Base-by-base conservation (phyloP, 2,888 invertebrate species). In the Lasioglossum leucozonium region DNA sequence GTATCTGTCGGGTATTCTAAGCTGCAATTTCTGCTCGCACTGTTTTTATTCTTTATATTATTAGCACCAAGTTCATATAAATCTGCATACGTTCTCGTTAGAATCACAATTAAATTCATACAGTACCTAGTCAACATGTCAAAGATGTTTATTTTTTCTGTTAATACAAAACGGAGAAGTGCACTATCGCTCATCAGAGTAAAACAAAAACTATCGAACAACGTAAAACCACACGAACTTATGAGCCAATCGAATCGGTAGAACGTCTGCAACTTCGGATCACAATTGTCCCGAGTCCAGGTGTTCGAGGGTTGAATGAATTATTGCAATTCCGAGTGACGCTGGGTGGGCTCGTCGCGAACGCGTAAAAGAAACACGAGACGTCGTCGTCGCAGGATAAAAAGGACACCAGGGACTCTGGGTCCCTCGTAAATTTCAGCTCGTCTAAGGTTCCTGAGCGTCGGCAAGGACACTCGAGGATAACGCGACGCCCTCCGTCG, bases 401-500 rank as follows among this genome's bases (percentile, higher is more conserved):
- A 62, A 18, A 62, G 62, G 62, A 62, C 30, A 8, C 62, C 30
- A 5, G 8, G 62, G 18, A 16, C 18, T 30, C 18, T 8, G 30
- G 8, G 8, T 62, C 30, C 30, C 30, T 30, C 30, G 30, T 62
- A 62, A 30, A 62, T 62, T 30, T 62, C 62, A 16, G 30, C 18
- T 18, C 62, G 30, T 62, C 62, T 62, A 30, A 62, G 62, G 30
- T 62, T 62, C 18, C 18, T 30, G 62, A 30, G 13, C 62, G 30
- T 62, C 18, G 47, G 51, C 72, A 67, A 87, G 83, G 69, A 84
- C 72, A 58, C 82, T 89, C 76, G 67, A 88, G 82, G 62, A 81
- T 77, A 88, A 86, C 84, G 80, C 77, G 74, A 73, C 42, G 34
- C 22, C 37, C 37, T 10, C 30, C 55, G 67, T 37, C 72, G 69